Conservation (phyloP, 2,888 invertebrate species). For the Flexamia atlantica region DNA sequence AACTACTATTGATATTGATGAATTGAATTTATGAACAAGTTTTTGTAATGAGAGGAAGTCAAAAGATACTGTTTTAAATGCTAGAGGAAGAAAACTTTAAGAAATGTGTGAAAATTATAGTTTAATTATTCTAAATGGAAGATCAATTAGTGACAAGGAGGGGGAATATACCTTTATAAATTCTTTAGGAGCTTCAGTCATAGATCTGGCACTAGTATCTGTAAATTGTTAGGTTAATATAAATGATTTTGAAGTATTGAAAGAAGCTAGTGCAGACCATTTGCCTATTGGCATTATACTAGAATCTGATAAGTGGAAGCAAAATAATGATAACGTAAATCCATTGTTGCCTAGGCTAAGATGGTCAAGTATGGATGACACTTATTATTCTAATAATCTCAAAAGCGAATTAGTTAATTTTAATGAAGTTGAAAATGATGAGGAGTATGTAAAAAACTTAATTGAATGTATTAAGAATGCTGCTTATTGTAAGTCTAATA, state of each 20-base stretch:
- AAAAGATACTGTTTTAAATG: constrained; percentile 43
- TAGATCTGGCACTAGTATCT: constrained; percentile 48
- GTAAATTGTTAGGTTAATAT: constrained; percentile 6
- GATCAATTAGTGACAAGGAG: constrained; percentile 55
- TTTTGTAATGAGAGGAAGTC: constrained; percentile 25
- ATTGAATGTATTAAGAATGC: too few species aligned
- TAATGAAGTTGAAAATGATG: too few species aligned
- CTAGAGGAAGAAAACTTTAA: constrained; percentile 15
- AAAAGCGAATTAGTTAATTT: too few species aligned
- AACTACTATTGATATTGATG: not conserved
- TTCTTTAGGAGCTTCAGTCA: constrained; percentile 56
- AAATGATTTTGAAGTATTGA: constrained; percentile 55
- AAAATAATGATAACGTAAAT: too few species aligned
- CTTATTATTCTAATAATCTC: too few species aligned
- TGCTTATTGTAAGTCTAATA: too few species aligned
- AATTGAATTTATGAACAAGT: not conserved
- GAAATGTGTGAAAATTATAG: constrained; percentile 30
- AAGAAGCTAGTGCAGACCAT: too few species aligned
- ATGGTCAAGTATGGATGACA: too few species aligned
- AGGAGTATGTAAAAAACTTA: too few species aligned
- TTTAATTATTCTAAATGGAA: constrained; percentile 62
- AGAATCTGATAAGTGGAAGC: too few species aligned
- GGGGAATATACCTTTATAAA: constrained; percentile 62
- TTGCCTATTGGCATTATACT: too few species aligned
- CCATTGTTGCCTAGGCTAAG: too few species aligned